Base-by-base conservation (phyloP, 1,140 invertebrate species). In the Drosophila sechellia region DNA sequence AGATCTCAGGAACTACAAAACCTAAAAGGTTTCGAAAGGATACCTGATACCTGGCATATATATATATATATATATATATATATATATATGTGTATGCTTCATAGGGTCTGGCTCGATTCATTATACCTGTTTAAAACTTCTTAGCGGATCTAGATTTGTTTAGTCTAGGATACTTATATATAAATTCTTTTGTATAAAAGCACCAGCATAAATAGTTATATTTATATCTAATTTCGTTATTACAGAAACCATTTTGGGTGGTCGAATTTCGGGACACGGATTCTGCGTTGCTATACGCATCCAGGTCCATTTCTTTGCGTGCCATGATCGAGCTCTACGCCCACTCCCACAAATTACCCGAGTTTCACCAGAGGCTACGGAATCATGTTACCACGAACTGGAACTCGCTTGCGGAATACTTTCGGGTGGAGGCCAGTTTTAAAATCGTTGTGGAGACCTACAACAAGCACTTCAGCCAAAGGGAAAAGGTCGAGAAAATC, bases 401-500 rank as follows among this genome's bases (percentile, higher is more conserved):
- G 43, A 71, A 90, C 1, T 59, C 80, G 6, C 93, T 95, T 46
- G 84, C 93, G 37, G 81, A 92, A 5, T 94, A 95, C 90, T 93
- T 94, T 69, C 77, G 92, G 22, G 58, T 90, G 20, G 90, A 95
- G 1, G 94, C 93, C 71, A 95, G 95, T 8, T 98, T 97, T 84
- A 96, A 96, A 93, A 94, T 98, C n/a, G 94, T 95, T 71, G 96
- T 98, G 12, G 97, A 98, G 93, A 96, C 96, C 6, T 98, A 97
- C 93, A 96, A 97, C 90, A 97, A 96, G 89, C 96, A 96, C 93
- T 95, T 97, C 69, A 94, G 94, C 12, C 95, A 96, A 86, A 92
- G 93, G 40, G 95, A 97, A 79, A 98, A 98, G 94, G 93, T 98
- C 31, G 93, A 95, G 4, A 97, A 96, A 93, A 97, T 98, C 77